Base-by-base conservation (phyloP, 37 sponge, comb jelly and placozoan genomes). In the Ianthella basta region DNA sequence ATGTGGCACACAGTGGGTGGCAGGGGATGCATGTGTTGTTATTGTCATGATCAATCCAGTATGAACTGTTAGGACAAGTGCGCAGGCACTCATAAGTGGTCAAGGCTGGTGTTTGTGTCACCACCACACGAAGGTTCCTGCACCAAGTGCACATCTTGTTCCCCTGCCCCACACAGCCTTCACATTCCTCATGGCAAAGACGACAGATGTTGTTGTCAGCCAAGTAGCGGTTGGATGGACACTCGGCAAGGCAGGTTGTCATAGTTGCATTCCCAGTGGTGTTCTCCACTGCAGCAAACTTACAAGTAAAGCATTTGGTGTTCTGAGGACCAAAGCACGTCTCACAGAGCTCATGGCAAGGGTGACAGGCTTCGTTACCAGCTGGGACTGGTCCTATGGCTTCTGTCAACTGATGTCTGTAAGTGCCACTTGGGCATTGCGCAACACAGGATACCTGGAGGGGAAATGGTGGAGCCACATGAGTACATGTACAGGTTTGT, bases 161-260 rank as follows among this genome's bases (percentile, higher is more conserved):
- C 3, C 70, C 79, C 30, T 25, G 30, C 5, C 89, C 89, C 1
- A 33, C 59, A 50, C 89, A 88, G 10, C 80, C 84, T 18, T 61
- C 59, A 29, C 89, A 88, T 55, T 88, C 84, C 75, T 83, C 80
- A 59, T 88, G 65, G 80, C 89, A 88, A 5, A 54, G 36, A 1
- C 60, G 39, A 56, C 89, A 88, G 20, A 75, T 56, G 56, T 55
- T 73, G 23, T 2, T 24, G 50, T 10, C 50, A 8, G 80, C 78
- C 15, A 13, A 39, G 53, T 50, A 75, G 78, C 20, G 25, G 53
- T 38, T 23, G 3, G 4, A 18, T 13, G 78, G 78, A 24, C 78
- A 75, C 18, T 21, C 56, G 56, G 35, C 60, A 44, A 70, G 56
- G 23, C 70, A 37, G 25, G 20, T 21, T 32, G 36, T 30, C 74